A percentile compares a stretch with the other conserved stretches of the same genome.
These are phyloP conservation scores for Frieseomelitta varia DNA, from an alignment of 1,140 invertebrate genomes.

Conservation along the genomic window DNA sequence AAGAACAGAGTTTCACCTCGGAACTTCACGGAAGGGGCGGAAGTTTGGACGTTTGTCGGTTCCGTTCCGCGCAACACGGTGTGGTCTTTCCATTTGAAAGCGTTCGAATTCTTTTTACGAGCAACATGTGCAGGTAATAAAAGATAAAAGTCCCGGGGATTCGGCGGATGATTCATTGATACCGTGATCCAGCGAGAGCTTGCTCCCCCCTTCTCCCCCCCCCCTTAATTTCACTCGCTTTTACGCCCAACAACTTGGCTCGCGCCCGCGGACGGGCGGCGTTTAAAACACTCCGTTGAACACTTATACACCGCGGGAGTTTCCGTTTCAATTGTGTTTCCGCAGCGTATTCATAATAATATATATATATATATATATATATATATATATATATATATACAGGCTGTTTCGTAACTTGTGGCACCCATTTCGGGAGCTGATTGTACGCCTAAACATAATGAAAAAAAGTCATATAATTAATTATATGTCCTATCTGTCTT, in stretches of 20 bases:
- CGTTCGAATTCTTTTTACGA: not conserved
- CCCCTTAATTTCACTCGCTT: conserved; percentile 1
- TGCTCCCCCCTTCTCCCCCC: too few species aligned
- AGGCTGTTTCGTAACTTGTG: too few species aligned
- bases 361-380: not conserved
- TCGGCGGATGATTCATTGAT: conserved; percentile 1
- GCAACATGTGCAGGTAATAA: conserved; percentile 1
- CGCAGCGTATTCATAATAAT: not conserved
- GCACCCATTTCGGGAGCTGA: too few species aligned
- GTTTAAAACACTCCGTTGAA: not conserved
- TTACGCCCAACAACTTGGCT: not conserved
- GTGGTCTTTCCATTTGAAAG: not conserved
- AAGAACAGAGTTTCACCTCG: not conserved
- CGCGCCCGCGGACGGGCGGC: too few species aligned
- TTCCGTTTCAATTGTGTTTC: conserved; percentile 22
- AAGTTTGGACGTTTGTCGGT: not conserved
- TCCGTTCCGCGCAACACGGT: not conserved
- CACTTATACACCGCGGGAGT: not conserved
- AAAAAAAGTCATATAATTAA: too few species aligned
- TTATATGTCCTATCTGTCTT: too few species aligned
- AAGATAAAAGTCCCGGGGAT: not conserved
- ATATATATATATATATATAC: conserved; percentile 2
- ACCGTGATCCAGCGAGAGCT: not conserved
- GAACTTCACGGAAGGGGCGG: not conserved
- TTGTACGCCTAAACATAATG: too few species aligned